Evolutionary conservation across 2,113 vertebrate genomes (phyloP).

Genomic region (Mionectes macconnelli): DNA sequence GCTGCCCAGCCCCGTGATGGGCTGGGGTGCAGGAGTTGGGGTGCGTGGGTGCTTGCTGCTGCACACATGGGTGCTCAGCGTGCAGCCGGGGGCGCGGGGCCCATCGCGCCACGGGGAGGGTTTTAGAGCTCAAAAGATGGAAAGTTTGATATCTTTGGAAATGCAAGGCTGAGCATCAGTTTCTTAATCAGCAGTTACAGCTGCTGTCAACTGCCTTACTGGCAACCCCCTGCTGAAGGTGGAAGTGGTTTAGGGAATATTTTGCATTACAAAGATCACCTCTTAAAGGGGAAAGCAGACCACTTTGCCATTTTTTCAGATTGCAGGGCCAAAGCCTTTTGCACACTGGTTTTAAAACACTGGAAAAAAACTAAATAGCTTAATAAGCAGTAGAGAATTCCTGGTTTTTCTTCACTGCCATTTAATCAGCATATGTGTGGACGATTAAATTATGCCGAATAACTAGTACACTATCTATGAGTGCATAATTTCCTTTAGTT

Average conservation of each 20-base stretch:
- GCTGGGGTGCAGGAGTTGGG: neutral
- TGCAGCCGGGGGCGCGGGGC: fast-evolving
- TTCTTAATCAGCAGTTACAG: constrained; percentile 74
- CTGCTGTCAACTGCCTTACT: constrained; percentile 71
- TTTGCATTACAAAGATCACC: constrained; percentile 59
- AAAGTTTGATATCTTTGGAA: neutral
- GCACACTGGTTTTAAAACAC: neutral
- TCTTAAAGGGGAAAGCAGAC: constrained; percentile 31
- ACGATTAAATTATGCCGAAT: neutral
- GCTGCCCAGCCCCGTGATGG: neutral
- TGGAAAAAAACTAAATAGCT: neutral
- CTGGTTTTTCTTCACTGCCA: neutral
- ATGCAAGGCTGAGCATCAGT: constrained; percentile 50
- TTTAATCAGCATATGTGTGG: neutral
- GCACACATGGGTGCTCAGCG: fast-evolving
- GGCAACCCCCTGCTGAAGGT: constrained; percentile 71
- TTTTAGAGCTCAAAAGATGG: neutral
- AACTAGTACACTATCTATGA: neutral
- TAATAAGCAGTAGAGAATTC: neutral
- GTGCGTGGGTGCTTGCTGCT: neutral
- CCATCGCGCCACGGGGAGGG: neutral
- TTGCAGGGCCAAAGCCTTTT: neutral
- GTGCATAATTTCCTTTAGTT: neutral
- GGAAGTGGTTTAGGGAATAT: constrained; percentile 60
- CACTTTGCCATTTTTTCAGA: neutral